Percentiles rank a stretch among this genome's conserved stretches.
Conservation (phyloP, 2,113 vertebrate species). For the Vombatus ursinus region DNA sequence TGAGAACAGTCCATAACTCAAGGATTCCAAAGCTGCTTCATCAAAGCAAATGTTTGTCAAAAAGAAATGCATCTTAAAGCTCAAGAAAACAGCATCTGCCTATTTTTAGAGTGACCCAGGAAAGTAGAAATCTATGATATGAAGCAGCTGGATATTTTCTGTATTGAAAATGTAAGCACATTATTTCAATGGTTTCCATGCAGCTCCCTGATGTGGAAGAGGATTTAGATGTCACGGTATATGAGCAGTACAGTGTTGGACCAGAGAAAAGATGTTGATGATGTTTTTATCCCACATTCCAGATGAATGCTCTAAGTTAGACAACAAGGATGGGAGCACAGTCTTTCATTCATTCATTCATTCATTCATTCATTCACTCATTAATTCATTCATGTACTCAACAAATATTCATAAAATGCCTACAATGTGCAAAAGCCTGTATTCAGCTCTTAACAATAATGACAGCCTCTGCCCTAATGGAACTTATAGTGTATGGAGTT, state of each 20-base stretch:
- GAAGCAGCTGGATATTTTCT: conserved; percentile 68
- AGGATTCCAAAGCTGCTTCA: conserved; percentile 25
- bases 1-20: conserved; percentile 32
- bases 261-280: neutral
- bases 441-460: neutral
- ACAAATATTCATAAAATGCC: neutral
- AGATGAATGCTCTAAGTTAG: neutral
- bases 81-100: conserved; percentile 58
- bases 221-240: neutral
- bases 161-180: fast-evolving
- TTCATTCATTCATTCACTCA: neutral
- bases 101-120: conserved; percentile 69
- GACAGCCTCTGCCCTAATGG: too few relatives aligned
- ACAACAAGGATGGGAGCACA: neutral
- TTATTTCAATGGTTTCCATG: neutral
- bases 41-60: conserved; percentile 53
- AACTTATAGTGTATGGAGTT: neutral
- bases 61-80: conserved; percentile 61
- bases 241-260: neutral
- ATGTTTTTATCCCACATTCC: neutral
- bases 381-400: neutral
- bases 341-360: neutral
- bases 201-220: neutral
- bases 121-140: conserved; percentile 69
- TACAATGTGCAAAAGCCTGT: neutral